These are phyloP conservation scores for Heteronetta atricapilla DNA, from an alignment of 2,113 vertebrate species.

Conservation along the genomic window DNA sequence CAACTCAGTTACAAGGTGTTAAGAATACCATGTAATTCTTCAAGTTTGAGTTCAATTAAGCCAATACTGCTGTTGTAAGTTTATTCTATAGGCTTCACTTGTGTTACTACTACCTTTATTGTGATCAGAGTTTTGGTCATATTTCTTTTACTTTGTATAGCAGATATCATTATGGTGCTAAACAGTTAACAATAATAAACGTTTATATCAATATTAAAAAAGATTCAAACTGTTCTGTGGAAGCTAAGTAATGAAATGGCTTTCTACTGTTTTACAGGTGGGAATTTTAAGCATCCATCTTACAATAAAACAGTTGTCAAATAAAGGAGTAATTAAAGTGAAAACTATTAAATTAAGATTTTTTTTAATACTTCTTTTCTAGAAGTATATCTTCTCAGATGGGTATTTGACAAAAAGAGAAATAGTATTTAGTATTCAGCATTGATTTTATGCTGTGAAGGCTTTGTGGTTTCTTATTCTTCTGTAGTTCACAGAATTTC, in stretches of 20 bases:
- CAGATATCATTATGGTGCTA: neutral
- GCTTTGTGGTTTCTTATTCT: neutral
- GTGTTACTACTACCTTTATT: neutral
- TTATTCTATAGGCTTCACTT: neutral
- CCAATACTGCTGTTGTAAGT: neutral
- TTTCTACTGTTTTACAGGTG: neutral
- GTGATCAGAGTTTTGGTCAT: neutral
- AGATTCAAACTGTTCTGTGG: neutral
- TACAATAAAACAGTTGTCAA: neutral
- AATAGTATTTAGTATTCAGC: neutral
- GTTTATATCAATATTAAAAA: neutral
- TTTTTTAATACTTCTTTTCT: neutral
- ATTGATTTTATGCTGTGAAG: neutral
- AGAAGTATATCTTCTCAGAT: neutral
- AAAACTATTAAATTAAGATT: neutral
- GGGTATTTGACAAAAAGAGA: neutral
- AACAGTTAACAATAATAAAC: neutral
- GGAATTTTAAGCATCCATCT: neutral
- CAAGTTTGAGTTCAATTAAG: neutral
- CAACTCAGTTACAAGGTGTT: neutral
- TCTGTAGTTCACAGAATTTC: neutral
- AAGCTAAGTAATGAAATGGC: neutral
- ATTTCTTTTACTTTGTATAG: neutral
- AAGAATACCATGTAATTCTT: neutral
- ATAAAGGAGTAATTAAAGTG: neutral